These are phyloP conservation scores for Microplitis demolitor DNA, from an alignment of 1,140 invertebrate species.

Conservation along the genomic window DNA sequence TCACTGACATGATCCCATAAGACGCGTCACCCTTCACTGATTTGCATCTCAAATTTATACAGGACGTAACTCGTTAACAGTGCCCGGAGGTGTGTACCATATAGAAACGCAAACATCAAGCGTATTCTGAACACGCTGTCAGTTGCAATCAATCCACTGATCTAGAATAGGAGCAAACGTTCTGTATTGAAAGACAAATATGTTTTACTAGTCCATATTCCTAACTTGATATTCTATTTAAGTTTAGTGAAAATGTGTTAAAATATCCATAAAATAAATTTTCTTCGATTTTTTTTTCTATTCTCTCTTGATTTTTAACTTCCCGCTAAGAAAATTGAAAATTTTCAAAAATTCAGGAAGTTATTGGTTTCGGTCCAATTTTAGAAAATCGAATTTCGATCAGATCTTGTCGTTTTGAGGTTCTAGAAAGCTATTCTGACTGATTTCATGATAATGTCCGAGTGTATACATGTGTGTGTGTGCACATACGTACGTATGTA, in stretches of 20 bases:
- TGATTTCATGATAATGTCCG: too few relatives aligned
- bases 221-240: neutral
- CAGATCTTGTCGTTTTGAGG: too few relatives aligned
- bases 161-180: slow-evolving; percentile 19
- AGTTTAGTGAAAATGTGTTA: neutral
- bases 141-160: slow-evolving; percentile 26
- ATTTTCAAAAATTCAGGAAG: too few relatives aligned
- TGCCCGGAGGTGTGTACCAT: slow-evolving; percentile 1
- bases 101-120: neutral
- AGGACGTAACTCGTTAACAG: slow-evolving; percentile 27
- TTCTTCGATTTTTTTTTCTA: neutral
- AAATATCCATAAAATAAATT: neutral
- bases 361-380: too few relatives aligned
- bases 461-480: too few relatives aligned
- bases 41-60: slow-evolving; percentile 29
- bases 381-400: too few relatives aligned
- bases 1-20: slow-evolving; percentile 17
- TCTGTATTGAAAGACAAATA: slow-evolving; percentile 10
- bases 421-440: too few relatives aligned
- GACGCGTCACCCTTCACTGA: slow-evolving; percentile 8
- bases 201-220: neutral
- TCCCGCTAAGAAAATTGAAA: too few relatives aligned
- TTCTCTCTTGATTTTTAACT: too few relatives aligned
- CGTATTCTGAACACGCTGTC: slow-evolving; percentile 17
- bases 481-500: too few relatives aligned